These are phyloP conservation scores for Apostichopus leukothele DNA, from an alignment of 53 echinoderm and acorn worm genomes.

Conservation along the genomic window DNA sequence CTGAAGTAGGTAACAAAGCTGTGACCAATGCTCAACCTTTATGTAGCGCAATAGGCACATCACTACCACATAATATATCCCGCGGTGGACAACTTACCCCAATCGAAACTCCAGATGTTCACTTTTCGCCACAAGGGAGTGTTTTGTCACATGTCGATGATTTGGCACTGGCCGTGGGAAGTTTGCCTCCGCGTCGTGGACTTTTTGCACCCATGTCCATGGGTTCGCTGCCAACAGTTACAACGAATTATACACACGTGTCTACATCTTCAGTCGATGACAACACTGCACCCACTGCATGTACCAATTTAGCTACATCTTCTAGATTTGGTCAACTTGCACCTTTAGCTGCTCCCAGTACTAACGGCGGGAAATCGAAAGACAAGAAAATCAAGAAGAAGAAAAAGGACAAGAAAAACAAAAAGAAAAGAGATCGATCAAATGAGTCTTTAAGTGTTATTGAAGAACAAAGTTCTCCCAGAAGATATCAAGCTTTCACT, in stretches of 20 bases:
- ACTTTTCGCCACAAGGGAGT: not conserved
- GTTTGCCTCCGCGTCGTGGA: conserved; percentile 3
- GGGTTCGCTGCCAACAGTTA: too few species aligned
- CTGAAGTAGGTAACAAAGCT: too few species aligned
- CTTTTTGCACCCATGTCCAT: too few species aligned
- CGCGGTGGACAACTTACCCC: conserved; percentile 2
- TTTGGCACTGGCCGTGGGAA: not conserved
- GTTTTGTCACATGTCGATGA: not conserved
- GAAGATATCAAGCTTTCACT: too few species aligned
- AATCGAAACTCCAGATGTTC: not conserved
- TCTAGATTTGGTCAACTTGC: conserved; percentile 10
- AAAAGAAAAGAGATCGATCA: not conserved
- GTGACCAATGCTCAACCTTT: too few species aligned
- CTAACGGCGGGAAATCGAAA: not conserved
- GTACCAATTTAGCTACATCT: not conserved
- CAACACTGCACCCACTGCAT: too few species aligned
- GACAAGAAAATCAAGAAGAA: not conserved
- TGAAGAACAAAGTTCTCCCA: too few species aligned
- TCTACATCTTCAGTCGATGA: too few species aligned
- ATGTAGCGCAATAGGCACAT: too few species aligned
- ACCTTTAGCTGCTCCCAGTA: not conserved
- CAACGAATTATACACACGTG: too few species aligned
- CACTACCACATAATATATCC: too few species aligned
- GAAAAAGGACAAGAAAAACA: not conserved
- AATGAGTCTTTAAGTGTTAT: too few species aligned